Base-by-base conservation (phyloP, 2,113 vertebrate species). In the Gorsachius goisagi region DNA sequence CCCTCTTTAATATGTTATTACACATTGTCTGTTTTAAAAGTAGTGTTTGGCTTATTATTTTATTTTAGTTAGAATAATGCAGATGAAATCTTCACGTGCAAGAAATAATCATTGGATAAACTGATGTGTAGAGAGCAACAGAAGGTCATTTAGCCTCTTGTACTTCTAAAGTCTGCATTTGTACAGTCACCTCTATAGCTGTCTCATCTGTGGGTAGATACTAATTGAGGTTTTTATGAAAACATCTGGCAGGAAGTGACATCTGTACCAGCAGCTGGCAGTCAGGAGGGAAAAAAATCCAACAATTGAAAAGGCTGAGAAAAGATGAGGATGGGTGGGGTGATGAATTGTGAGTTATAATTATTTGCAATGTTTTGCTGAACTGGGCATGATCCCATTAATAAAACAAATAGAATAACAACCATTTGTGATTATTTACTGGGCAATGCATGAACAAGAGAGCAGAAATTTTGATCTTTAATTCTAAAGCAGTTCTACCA, bases 251-350 rank as follows among this genome's bases (percentile, higher is more conserved):
- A 95, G 92, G 83, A 95, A 93, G 60, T 89, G 90, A 72, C 71
- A 81, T 90, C 87, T 97, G 88, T 50, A 76, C 35, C 64, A 95
- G 84, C 92, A 97, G 72, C 92, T 95, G 93, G 62, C 76, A 85
- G 58, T 18, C 21, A 28, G 21, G n/a, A 88, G 53, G 16, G 17
- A 16, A 59, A 60, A 33, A 22, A 17, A 35, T 12, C 49, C 23
- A 56, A 52, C 19, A 35, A 66, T n/a, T n/a, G 76, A 60, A 63
- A 67, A 82, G 49, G 12, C 37, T 77, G 89, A 89, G n/a, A 50
- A 77, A 71, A 71, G 52, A 76, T 53, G 55, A 81, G 41, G n/a
- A 26, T 0, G 4, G 64, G 41, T 68, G 37, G 20, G 8, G 22
- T 45, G 47, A 60, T 71, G 35, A 88, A 33, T 74, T 49, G 15